These are phyloP conservation scores for Paragorgia papillata DNA, from an alignment of 92 coral and sea anemone species.

Conservation along the genomic window DNA sequence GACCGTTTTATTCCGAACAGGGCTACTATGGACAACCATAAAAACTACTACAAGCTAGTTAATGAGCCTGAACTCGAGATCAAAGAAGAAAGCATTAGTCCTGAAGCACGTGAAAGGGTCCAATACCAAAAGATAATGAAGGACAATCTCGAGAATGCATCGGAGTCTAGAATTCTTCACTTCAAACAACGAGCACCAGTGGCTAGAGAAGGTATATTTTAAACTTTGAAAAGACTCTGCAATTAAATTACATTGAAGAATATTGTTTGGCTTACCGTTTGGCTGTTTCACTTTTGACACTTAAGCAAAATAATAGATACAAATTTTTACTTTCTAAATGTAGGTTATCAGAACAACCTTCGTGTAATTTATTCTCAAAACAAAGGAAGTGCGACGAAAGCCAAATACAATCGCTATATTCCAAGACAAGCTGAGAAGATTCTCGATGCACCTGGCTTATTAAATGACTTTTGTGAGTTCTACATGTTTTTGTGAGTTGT, in stretches of 20 bases:
- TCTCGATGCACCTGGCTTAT: slow-evolving; percentile 89
- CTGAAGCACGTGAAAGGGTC: slow-evolving; percentile 52
- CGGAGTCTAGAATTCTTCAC: slow-evolving; percentile 77
- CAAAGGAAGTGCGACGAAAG: slow-evolving; percentile 73
- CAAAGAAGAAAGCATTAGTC: slow-evolving; percentile 53
- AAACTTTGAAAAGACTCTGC: background rate
- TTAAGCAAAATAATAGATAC: too few relatives aligned
- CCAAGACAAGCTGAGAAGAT: slow-evolving; percentile 88
- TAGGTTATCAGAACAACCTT: slow-evolving; percentile 90
- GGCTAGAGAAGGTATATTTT: slow-evolving; percentile 72
- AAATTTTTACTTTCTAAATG: background rate
- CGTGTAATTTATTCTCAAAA: slow-evolving; percentile 88
- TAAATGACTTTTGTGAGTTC: slow-evolving; percentile 85
- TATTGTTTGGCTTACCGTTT: background rate
- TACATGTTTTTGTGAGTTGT: too few relatives aligned
- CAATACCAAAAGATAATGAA: slow-evolving; percentile 30
- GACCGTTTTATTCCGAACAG: slow-evolving; percentile 95
- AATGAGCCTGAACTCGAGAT: slow-evolving; percentile 51
- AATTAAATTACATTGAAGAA: background rate
- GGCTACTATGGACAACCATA: slow-evolving; percentile 69
- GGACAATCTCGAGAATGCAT: slow-evolving; percentile 7
- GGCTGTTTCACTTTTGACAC: background rate
- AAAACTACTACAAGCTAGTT: slow-evolving; percentile 85
- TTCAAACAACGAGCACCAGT: slow-evolving; percentile 88
- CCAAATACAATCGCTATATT: slow-evolving; percentile 75